A percentile compares a stretch with the other conserved stretches of the same genome.
phyloP scores from a whole-genome alignment of 2,888 invertebrate species.

The Meiosimyza platycephala region DNA sequence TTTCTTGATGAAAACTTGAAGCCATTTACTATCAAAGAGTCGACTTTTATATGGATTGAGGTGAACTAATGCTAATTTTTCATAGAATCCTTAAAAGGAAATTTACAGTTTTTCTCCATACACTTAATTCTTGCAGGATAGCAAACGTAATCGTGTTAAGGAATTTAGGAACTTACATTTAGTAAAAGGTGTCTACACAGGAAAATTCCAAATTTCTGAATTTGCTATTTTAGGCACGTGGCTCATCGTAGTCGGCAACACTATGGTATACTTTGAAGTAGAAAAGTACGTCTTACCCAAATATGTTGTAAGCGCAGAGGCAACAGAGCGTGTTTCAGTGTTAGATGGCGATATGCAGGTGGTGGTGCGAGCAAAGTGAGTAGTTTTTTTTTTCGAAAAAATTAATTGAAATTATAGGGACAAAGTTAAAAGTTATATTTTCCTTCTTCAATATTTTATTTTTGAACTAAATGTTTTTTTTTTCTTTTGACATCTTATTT shows the following conservation, averaged over 20 bases:
- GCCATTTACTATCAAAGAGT: conserved; percentile 62
- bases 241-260: conserved; percentile 69
- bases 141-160: conserved; percentile 82
- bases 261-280: conserved; percentile 70
- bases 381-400: background rate
- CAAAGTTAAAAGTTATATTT: no score
- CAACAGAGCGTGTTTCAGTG: conserved; percentile 85
- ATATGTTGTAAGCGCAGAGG: conserved; percentile 86
- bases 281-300: conserved; percentile 93
- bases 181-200: conserved; percentile 72
- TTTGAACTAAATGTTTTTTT: background rate
- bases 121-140: conserved; percentile 70
- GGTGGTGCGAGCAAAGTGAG: conserved; percentile 71
- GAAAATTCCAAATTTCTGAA: conserved; percentile 81
- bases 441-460: no score
- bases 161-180: conserved; percentile 76
- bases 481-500: no score
- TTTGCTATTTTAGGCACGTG: conserved; percentile 88
- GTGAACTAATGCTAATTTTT: no score
- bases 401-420: no score
- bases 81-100: no score
- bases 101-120: no score
- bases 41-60: no score
- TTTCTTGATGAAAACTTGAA: no score
- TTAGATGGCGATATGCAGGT: conserved; percentile 78